Conservation (phyloP, 2,888 invertebrate genomes). For the Drosophila bunnanda region DNA sequence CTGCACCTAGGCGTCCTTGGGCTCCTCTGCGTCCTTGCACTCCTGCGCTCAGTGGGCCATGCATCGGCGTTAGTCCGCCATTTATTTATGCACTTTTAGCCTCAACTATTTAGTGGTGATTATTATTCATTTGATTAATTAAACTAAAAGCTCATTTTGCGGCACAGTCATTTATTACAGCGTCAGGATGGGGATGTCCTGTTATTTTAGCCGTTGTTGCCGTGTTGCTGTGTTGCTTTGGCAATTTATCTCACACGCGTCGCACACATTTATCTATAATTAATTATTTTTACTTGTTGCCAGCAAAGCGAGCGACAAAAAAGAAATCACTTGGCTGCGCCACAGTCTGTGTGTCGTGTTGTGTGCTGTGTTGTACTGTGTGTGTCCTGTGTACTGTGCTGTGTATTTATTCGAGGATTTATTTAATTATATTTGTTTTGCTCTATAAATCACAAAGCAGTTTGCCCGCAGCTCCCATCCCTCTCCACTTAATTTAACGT, state of each 20-base stretch:
- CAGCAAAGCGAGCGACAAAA: constrained; percentile 46
- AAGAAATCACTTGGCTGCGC: constrained; percentile 36
- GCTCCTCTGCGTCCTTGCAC: constrained; percentile 22
- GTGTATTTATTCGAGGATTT: constrained; percentile 44
- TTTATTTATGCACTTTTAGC: constrained; percentile 45
- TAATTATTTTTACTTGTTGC: constrained; percentile 67
- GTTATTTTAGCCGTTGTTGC: constrained; percentile 27
- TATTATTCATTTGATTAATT: constrained; percentile 75
- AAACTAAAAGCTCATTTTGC: constrained; percentile 80
- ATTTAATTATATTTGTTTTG: constrained; percentile 51
- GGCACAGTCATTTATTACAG: constrained; percentile 70
- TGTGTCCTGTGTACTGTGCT: constrained; percentile 3
- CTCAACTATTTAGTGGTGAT: constrained; percentile 51
- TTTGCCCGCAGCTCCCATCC: constrained; percentile 7
- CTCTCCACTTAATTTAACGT: neutral
- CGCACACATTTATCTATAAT: constrained; percentile 73
- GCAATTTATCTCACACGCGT: constrained; percentile 51
- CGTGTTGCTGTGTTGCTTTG: constrained; percentile 11
- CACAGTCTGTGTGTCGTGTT: constrained; percentile 4
- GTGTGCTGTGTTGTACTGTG: neutral
- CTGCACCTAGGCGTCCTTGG: constrained; percentile 12
- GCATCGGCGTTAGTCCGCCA: constrained; percentile 52
- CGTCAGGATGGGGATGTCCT: constrained; percentile 31
- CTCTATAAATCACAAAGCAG: constrained; percentile 43
- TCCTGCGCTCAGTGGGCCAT: constrained; percentile 47